Conservation (phyloP, 2,797 vertebrate genomes). For the Benthosema pterotum region DNA sequence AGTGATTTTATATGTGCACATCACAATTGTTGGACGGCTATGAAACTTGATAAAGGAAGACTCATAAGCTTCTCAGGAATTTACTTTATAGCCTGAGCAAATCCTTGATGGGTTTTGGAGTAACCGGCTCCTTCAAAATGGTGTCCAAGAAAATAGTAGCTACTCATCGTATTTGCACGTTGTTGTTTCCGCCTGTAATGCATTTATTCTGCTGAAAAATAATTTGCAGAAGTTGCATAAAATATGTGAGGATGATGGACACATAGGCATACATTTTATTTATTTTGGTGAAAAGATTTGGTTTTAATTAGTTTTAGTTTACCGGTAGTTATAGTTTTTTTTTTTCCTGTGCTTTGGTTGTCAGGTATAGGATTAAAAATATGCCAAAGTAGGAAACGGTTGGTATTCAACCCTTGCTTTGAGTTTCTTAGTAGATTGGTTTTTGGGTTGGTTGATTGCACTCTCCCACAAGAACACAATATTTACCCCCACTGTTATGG, state of each 20-base stretch:
- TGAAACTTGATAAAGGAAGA: neutral
- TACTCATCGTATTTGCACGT: neutral
- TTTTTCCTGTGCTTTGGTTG: no score
- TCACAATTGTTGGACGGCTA: neutral
- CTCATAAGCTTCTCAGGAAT: neutral
- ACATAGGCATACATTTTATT: neutral
- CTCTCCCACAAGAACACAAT: no score
- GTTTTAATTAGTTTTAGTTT: no score
- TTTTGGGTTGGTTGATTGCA: no score
- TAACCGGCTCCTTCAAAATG: neutral
- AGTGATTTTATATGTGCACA: no score
- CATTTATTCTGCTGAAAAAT: neutral
- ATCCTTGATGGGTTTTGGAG: conserved; percentile 2
- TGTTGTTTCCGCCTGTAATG: neutral
- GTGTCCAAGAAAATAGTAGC: neutral
- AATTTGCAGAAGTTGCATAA: neutral
- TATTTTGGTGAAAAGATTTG: no score
- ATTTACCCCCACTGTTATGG: no score
- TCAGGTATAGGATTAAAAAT: no score
- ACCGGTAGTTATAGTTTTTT: no score
- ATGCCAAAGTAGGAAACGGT: no score
- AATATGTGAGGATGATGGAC: neutral
- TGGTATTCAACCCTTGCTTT: no score
- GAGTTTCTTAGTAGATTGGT: no score
- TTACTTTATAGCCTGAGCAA: neutral